phyloP scores from a whole-genome alignment of 2,888 invertebrate species.

The Alcis repandata region DNA sequence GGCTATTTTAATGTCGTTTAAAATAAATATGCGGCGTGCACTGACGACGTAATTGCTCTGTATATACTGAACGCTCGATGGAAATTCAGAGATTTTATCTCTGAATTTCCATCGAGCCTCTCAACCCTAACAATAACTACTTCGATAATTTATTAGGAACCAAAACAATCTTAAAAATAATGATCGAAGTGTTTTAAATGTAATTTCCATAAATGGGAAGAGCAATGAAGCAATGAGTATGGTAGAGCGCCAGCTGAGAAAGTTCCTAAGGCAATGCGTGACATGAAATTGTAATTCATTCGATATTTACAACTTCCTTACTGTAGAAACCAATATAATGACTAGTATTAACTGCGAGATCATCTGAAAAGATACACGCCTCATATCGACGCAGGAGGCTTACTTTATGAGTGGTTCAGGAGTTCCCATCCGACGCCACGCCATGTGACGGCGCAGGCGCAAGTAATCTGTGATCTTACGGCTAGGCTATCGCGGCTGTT shows the following conservation, averaged over 20 bases:
- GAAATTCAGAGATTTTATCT: too few relatives aligned
- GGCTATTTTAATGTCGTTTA: slow-evolving; percentile 79
- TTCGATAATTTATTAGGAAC: background rate
- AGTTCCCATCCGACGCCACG: slow-evolving; percentile 62
- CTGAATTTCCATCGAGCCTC: slow-evolving; percentile 41
- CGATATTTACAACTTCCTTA: slow-evolving; percentile 62
- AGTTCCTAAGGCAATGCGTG: slow-evolving; percentile 44
- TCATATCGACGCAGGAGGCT: slow-evolving; percentile 57
- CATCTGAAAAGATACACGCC: slow-evolving; percentile 66
- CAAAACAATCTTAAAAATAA: background rate
- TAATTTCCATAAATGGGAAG: slow-evolving; percentile 1
- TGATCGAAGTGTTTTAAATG: background rate
- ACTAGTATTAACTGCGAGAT: slow-evolving; percentile 58
- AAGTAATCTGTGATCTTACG: slow-evolving; percentile 62
- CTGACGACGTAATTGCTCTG: slow-evolving; percentile 65
- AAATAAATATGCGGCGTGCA: slow-evolving; percentile 69
- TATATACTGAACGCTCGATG: slow-evolving; percentile 55
- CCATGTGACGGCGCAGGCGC: slow-evolving; percentile 57
- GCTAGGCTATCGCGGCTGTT: slow-evolving; percentile 57
- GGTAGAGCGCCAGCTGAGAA: slow-evolving; percentile 20
- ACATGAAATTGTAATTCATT: slow-evolving; percentile 46
- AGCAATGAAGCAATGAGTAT: slow-evolving; percentile 22
- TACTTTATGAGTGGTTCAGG: slow-evolving; percentile 71
- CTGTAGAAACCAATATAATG: slow-evolving; percentile 57
- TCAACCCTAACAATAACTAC: slow-evolving; percentile 9